phyloP scores from a whole-genome alignment of 1,140 invertebrate genomes.

The Stenopsyche tienmushanensis region DNA sequence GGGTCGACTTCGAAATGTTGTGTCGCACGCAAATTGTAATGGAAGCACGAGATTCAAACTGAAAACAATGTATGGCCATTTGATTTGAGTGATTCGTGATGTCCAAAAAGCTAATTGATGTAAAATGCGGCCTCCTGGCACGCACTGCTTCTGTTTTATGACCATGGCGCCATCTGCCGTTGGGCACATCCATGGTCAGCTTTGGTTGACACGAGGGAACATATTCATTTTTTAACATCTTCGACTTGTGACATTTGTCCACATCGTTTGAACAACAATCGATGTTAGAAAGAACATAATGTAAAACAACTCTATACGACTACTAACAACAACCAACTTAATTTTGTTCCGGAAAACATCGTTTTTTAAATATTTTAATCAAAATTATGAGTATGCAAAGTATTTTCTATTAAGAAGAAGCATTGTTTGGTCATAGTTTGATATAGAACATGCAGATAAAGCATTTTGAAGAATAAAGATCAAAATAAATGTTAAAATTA shows the following conservation, averaged over 20 bases:
- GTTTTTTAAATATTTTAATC: too few relatives aligned
- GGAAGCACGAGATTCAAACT: background rate
- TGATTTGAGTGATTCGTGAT: slow-evolving; percentile 32
- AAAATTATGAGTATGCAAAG: too few relatives aligned
- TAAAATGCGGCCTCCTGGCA: slow-evolving; percentile 8
- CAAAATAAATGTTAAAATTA: too few relatives aligned
- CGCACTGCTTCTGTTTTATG: background rate
- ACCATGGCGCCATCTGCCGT: slow-evolving; percentile 10
- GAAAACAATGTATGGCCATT: background rate
- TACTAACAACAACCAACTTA: too few relatives aligned
- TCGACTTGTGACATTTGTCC: background rate
- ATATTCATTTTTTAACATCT: background rate
- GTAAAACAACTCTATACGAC: too few relatives aligned
- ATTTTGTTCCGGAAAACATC: too few relatives aligned
- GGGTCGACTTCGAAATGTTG: background rate
- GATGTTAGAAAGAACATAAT: too few relatives aligned
- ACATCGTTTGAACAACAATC: slow-evolving; percentile 1
- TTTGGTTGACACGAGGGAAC: background rate
- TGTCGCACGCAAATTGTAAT: slow-evolving; percentile 4
- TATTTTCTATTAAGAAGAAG: too few relatives aligned
- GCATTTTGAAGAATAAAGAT: too few relatives aligned
- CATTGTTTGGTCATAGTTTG: too few relatives aligned
- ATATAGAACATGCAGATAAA: too few relatives aligned
- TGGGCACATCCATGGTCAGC: background rate
- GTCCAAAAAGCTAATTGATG: slow-evolving; percentile 31